Base-by-base conservation (phyloP, 1,140 invertebrate species). In the Drosophila aff. region DNA sequence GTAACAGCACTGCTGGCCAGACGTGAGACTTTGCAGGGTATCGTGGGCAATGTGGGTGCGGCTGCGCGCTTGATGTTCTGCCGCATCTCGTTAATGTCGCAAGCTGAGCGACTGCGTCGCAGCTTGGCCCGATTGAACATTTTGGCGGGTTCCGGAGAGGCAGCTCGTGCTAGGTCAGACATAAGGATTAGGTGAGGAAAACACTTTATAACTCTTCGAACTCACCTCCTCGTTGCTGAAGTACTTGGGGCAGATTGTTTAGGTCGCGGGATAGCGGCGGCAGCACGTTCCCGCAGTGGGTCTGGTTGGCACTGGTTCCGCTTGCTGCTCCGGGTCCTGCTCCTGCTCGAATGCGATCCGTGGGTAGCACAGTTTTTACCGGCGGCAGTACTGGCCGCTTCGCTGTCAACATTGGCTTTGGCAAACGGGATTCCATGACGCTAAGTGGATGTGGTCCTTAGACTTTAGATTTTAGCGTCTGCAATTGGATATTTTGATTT, bases 341-440 rank as follows among this genome's bases (percentile, higher is more conserved):
- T 49, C 57, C 38, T 3, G 83, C 46, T 64, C 90, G 90, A 18
- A 92, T 91, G 15, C 91, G 73, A 61, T 92, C 91, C 36, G 65
- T 81, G 16, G 91, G 89, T 33, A 92, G 66, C 52, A 91, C 79
- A 13, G 64, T 81, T 66, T 65, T 91, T 0, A 79, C 53, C 15
- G 81, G 36, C 18, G 81, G 40, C 38, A 68, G 41, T 23, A 53
- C 64, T 23, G 91, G 91, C 16, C 73, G 57, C 31, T 81, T 92
- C 1, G 91, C 69, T 11, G 75, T 60, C 10, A 57, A 26, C 53
- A 11, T 57, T 11, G 91, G 91, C 41, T 92, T 92, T 10, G 91
- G 91, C 43, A 92, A 53, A 41, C 79, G 86, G 1, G 91, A 92
- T 50, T 92, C 91, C 91, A 92, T 92, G 40, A 5, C 52, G 16